Conservation (phyloP, 2,888 invertebrate species). For the Terebella lapidaria region DNA sequence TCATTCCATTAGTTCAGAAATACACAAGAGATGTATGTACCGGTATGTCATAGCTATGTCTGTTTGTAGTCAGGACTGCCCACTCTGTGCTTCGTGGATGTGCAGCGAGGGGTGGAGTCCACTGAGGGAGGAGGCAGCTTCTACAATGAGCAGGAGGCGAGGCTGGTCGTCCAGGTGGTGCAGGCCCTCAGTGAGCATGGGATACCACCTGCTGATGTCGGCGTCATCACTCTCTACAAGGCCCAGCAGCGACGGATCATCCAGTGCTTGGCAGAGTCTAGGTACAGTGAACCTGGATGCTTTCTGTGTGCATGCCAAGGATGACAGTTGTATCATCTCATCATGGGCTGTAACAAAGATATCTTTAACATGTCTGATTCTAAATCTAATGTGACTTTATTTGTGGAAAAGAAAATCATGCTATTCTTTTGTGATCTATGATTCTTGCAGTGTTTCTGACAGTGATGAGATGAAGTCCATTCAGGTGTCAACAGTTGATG, state of each 20-base stretch:
- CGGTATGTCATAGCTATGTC: no score
- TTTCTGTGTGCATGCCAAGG: no score
- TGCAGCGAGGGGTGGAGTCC: slow-evolving; percentile 29
- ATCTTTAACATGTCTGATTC: no score
- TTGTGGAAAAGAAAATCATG: no score
- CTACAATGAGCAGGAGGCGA: slow-evolving; percentile 36
- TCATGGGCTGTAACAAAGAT: no score
- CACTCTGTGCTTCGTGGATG: slow-evolving; percentile 37
- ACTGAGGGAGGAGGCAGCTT: slow-evolving; percentile 33
- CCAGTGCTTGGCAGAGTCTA: slow-evolving; percentile 1
- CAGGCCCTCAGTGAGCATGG: slow-evolving; percentile 26
- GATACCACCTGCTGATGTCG: slow-evolving; percentile 31
- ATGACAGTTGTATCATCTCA: no score
- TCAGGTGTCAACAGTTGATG: slow-evolving; percentile 43
- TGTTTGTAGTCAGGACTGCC: slow-evolving; percentile 22
- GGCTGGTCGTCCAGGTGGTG: slow-evolving; percentile 34
- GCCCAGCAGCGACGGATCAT: slow-evolving; percentile 26
- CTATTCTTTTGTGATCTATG: no score
- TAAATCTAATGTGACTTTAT: no score
- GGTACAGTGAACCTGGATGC: no score
- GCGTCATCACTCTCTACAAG: slow-evolving; percentile 42
- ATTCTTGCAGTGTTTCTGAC: no score
- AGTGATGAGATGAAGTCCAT: slow-evolving; percentile 27
- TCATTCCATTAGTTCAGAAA: no score
- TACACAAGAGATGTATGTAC: no score